Conservation (phyloP, 2,888 invertebrate genomes). For the Patella ulyssiponensis region DNA sequence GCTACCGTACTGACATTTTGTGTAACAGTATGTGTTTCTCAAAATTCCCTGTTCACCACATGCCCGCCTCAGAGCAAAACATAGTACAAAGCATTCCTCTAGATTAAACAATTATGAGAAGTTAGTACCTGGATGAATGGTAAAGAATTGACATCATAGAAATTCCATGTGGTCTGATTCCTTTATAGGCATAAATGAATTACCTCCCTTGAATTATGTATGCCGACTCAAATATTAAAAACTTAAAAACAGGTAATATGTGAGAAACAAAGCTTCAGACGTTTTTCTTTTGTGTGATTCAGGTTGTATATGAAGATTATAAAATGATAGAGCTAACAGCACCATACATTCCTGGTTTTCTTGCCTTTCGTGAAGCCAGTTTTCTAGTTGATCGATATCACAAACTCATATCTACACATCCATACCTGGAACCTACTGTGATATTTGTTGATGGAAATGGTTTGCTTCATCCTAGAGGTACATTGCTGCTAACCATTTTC, state of each 20-base stretch:
- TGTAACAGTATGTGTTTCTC: no score
- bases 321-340: slow-evolving; percentile 66
- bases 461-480: slow-evolving; percentile 71
- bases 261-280: background rate
- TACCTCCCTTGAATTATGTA: background rate
- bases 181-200: no score
- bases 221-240: background rate
- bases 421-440: slow-evolving; percentile 70
- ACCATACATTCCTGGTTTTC: slow-evolving; percentile 74
- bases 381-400: slow-evolving; percentile 61
- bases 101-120: no score
- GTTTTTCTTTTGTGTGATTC: slow-evolving; percentile 14
- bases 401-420: slow-evolving; percentile 53
- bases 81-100: no score
- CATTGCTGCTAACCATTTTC: background rate
- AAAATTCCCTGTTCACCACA: no score
- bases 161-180: no score
- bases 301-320: slow-evolving; percentile 71
- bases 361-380: slow-evolving; percentile 73
- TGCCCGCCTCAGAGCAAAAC: no score
- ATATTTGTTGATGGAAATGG: slow-evolving; percentile 75
- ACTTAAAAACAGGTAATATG: no score
- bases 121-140: no score
- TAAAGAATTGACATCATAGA: no score
- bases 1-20: no score